Evolutionary conservation across 2,888 invertebrate species (phyloP).

Genomic region (Tanypteryx hageni): DNA sequence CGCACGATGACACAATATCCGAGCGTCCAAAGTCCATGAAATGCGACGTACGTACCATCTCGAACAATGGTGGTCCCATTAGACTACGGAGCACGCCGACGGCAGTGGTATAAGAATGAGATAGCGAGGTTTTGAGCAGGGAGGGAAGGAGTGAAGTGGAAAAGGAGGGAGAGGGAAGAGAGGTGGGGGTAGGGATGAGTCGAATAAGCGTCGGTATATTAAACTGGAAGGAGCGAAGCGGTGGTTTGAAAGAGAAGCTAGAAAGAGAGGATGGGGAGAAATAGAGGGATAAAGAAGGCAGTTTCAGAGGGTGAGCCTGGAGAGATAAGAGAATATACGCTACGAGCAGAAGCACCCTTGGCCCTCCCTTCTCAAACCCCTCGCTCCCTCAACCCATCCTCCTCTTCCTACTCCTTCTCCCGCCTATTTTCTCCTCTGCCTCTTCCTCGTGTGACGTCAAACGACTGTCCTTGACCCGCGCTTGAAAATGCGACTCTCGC

Average conservation of each 20-base stretch:
- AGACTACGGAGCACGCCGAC: background rate
- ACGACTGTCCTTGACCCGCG: slow-evolving; percentile 16
- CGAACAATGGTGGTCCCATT: background rate
- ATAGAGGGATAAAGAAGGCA: background rate
- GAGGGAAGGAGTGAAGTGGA: too few relatives aligned
- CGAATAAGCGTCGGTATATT: too few relatives aligned
- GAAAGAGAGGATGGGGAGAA: background rate
- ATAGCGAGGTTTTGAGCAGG: background rate
- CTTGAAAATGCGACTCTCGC: slow-evolving; percentile 33
- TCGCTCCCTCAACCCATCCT: background rate
- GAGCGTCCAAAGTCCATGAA: background rate
- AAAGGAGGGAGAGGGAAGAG: too few relatives aligned
- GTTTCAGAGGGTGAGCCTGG: background rate
- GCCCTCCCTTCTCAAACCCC: background rate
- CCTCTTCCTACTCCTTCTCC: slow-evolving; percentile 10
- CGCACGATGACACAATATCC: background rate
- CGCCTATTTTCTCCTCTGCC: background rate
- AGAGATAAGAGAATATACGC: slow-evolving; percentile 35
- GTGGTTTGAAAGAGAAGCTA: background rate
- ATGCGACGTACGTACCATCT: background rate
- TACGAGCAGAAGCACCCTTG: background rate
- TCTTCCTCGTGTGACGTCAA: slow-evolving; percentile 24
- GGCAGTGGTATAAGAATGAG: background rate
- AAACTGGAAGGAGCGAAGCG: background rate
- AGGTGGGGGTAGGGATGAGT: too few relatives aligned